phyloP scores from a whole-genome alignment of 2,113 vertebrate species.

The Carassius carassius region DNA sequence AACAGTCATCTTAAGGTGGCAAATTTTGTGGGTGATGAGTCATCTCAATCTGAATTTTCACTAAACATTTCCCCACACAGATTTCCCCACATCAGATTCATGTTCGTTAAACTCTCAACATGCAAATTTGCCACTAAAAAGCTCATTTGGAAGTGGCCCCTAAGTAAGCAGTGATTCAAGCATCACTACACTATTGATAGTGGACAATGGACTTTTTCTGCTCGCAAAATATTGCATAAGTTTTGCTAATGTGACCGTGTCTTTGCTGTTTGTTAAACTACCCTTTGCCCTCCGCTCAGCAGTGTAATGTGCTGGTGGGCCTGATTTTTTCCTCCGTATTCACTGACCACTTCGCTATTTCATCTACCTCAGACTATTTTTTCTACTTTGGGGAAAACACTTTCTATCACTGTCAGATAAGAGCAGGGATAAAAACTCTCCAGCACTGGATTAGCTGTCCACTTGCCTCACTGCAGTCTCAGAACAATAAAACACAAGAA shows the following conservation, averaged over 20 bases:
- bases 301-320: constrained; percentile 46
- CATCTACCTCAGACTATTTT: constrained; percentile 77
- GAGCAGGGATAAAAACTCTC: constrained; percentile 74
- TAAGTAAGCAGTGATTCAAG: not conserved
- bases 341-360: constrained; percentile 75
- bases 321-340: constrained; percentile 65
- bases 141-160: not conserved
- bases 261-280: not conserved
- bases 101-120: not conserved
- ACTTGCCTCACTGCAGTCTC: constrained; percentile 62
- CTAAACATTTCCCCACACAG: not conserved
- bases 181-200: not conserved
- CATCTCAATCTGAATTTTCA: not conserved
- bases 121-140: not conserved
- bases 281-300: constrained; percentile 37
- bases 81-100: not conserved
- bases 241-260: not conserved
- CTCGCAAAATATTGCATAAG: not conserved
- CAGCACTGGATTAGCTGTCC: constrained; percentile 72
- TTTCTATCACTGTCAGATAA: constrained; percentile 79
- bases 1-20: not conserved
- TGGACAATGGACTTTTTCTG: not conserved
- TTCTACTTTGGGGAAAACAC: constrained; percentile 80
- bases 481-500: constrained; percentile 72
- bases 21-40: not conserved